phyloP scores from a whole-genome alignment of 1,140 invertebrate species.

The Drosophila erecta region DNA sequence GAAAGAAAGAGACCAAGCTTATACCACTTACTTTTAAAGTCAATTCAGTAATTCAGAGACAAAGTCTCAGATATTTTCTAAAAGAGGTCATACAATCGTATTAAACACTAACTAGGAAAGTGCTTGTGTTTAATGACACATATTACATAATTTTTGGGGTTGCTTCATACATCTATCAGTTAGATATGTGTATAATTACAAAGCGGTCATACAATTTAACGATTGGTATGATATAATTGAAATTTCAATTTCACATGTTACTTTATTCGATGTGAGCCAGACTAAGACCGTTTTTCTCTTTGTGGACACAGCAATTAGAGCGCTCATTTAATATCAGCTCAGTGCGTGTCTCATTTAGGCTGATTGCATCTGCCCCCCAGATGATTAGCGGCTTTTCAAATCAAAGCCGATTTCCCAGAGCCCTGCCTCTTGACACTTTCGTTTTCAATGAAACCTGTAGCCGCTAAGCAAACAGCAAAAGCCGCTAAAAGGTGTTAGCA shows the following conservation, averaged over 20 bases:
- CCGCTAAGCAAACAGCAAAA: conserved; percentile 36
- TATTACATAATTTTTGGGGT: neutral
- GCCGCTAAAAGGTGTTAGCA: conserved; percentile 67
- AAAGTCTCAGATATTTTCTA: too few relatives aligned
- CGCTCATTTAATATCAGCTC: conserved; percentile 25
- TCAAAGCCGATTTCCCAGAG: conserved; percentile 46
- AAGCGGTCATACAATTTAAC: neutral
- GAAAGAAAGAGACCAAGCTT: neutral
- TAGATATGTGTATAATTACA: neutral
- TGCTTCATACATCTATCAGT: neutral
- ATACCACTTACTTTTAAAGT: neutral
- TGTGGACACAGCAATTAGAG: conserved; percentile 50
- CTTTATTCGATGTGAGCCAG: neutral
- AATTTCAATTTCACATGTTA: conserved; percentile 3
- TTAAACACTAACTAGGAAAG: too few relatives aligned
- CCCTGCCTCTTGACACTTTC: conserved; percentile 57
- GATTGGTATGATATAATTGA: neutral
- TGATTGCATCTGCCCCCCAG: conserved; percentile 37
- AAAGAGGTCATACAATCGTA: too few relatives aligned
- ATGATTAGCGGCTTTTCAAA: conserved; percentile 70
- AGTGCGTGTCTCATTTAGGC: conserved; percentile 39
- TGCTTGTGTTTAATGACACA: neutral
- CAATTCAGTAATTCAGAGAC: neutral
- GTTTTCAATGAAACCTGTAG: conserved; percentile 73
- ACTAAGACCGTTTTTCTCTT: conserved; percentile 3